A percentile compares a stretch with the other conserved stretches of the same genome.
Evolutionary conservation across 2,888 invertebrate genomes (phyloP).

Genomic region (Brenthis ino): DNA sequence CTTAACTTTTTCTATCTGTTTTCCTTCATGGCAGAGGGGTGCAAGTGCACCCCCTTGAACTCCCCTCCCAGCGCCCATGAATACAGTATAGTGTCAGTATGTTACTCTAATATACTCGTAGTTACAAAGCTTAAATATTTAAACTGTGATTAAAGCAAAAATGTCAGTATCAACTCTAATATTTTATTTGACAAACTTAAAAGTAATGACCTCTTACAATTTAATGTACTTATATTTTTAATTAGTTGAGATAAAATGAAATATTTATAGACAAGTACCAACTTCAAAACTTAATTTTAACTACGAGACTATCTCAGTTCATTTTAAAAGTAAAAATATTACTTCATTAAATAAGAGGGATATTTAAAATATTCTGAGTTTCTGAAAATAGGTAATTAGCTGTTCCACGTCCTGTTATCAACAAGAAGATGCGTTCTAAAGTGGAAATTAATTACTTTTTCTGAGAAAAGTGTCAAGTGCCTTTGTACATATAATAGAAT

Average conservation of each 20-base stretch:
- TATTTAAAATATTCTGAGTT: constrained; percentile 13
- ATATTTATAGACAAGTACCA: constrained; percentile 5
- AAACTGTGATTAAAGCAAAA: too few relatives aligned
- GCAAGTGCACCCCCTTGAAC: too few relatives aligned
- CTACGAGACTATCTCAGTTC: neutral
- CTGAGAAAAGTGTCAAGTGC: constrained; percentile 14
- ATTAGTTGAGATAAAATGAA: neutral
- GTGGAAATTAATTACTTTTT: constrained; percentile 14
- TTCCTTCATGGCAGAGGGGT: too few relatives aligned
- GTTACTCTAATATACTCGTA: too few relatives aligned
- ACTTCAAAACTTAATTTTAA: constrained; percentile 2
- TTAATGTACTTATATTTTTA: constrained; percentile 4
- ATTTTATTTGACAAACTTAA: neutral
- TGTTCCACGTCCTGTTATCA: constrained; percentile 1
- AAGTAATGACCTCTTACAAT: constrained; percentile 1
- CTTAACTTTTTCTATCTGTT: too few relatives aligned
- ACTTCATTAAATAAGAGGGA: neutral
- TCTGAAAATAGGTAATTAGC: constrained; percentile 15
- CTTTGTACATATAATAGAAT: neutral
- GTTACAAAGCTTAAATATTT: too few relatives aligned
- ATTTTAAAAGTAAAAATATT: constrained; percentile 2
- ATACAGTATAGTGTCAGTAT: too few relatives aligned
- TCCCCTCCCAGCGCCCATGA: too few relatives aligned
- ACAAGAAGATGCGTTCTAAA: constrained; percentile 8
- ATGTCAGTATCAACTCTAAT: too few relatives aligned